Conservation (phyloP, 2,888 invertebrate genomes). For the Melipona bicolor region DNA sequence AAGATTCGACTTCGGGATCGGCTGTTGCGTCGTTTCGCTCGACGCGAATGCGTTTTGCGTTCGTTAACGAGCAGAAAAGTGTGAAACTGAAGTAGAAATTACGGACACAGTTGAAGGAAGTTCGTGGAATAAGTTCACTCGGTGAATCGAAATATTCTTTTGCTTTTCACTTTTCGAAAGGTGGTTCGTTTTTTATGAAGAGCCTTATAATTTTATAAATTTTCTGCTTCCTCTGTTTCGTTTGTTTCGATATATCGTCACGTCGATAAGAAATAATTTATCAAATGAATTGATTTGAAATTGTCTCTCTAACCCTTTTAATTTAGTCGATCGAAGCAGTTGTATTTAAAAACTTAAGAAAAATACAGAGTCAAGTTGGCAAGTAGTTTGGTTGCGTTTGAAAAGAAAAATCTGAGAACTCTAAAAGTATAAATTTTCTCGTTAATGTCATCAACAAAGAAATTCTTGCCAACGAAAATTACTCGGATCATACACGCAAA, state of each 20-base stretch:
- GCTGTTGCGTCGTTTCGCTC: neutral
- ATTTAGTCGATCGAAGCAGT: neutral
- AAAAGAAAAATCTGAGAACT: too few relatives aligned
- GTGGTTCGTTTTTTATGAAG: neutral
- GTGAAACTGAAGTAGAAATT: neutral
- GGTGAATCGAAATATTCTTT: too few relatives aligned
- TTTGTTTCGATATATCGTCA: neutral
- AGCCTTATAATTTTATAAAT: neutral
- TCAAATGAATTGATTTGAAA: neutral
- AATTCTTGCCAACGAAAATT: neutral
- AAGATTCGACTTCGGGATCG: neutral
- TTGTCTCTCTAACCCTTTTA: neutral
- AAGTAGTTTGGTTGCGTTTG: too few relatives aligned
- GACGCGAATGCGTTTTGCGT: neutral
- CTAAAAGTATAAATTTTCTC: too few relatives aligned
- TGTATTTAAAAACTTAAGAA: neutral
- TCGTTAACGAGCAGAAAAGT: neutral
- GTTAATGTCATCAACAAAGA: too few relatives aligned
- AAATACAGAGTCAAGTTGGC: too few relatives aligned
- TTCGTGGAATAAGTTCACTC: too few relatives aligned
- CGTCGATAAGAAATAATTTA: neutral
- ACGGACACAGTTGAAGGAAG: too few relatives aligned
- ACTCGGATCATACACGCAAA: neutral
- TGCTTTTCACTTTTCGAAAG: too few relatives aligned
- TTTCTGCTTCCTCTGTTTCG: neutral